Conservation (phyloP, 2,113 vertebrate species). For the Perccottus glenii region DNA sequence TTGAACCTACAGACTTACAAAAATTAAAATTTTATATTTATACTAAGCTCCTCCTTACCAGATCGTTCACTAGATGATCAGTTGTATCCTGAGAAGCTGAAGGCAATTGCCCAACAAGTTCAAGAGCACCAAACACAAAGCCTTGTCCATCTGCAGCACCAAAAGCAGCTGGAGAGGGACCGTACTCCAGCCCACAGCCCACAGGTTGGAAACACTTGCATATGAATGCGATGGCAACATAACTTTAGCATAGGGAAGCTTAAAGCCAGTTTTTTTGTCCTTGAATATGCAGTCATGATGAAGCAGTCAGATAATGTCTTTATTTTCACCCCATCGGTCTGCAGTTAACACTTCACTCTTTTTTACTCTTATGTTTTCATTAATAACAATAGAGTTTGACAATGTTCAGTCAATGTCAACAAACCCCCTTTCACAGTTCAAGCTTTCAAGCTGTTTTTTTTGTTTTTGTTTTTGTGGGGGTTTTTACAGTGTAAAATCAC, state of each 20-base stretch:
- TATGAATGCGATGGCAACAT: background rate
- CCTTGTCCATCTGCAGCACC: slow-evolving; percentile 80
- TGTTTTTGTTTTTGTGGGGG: too few species aligned
- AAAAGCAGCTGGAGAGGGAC: slow-evolving; percentile 85
- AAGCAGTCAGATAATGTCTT: too few species aligned
- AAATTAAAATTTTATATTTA: background rate
- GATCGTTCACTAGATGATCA: slow-evolving; percentile 96
- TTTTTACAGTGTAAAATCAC: slow-evolving; percentile 24
- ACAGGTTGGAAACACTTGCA: slow-evolving; percentile 82
- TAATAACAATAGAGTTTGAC: too few species aligned
- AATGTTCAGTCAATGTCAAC: too few species aligned
- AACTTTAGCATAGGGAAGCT: background rate
- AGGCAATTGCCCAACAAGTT: slow-evolving; percentile 92
- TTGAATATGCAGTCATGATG: too few species aligned
- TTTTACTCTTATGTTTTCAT: too few species aligned
- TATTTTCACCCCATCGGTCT: too few species aligned
- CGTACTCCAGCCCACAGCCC: slow-evolving; percentile 80
- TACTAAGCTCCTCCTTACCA: slow-evolving; percentile 48
- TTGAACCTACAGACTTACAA: too few species aligned
- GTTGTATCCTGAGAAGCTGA: slow-evolving; percentile 96
- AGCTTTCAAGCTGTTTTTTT: slow-evolving; percentile 20
- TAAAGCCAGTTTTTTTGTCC: background rate
- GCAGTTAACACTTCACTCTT: too few species aligned
- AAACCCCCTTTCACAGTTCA: slow-evolving; percentile 5
- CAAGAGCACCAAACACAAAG: slow-evolving; percentile 89